Conservation (phyloP, 1,140 invertebrate species). For the Cardiocondyla obscurior region DNA sequence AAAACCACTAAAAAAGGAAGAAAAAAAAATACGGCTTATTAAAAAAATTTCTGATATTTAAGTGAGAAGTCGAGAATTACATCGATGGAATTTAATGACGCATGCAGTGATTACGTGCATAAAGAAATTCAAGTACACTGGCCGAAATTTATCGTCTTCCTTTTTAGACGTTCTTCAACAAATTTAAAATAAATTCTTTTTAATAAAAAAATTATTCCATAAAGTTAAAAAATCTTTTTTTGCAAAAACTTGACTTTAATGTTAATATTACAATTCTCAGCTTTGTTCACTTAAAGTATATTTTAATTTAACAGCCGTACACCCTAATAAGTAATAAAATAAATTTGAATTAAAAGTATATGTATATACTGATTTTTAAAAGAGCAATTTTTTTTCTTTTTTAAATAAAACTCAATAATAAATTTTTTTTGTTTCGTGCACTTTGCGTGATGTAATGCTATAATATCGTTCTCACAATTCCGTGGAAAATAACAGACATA, state of each 20-base stretch:
- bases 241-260: background rate
- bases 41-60: background rate
- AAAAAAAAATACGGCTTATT: background rate
- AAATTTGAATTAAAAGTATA: too few species aligned
- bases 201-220: background rate
- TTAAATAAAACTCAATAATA: too few species aligned
- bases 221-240: background rate
- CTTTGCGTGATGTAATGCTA: background rate
- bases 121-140: background rate
- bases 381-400: too few species aligned
- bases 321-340: background rate
- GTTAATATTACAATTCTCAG: background rate
- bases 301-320: too few species aligned
- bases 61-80: background rate
- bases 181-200: background rate
- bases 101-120: background rate
- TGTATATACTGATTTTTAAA: too few species aligned
- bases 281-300: background rate
- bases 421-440: background rate
- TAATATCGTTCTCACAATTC: background rate
- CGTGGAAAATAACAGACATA: background rate
- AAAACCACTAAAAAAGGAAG: background rate
- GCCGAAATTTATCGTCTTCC: slow-evolving; percentile 12
- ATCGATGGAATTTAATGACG: slow-evolving; percentile 11
- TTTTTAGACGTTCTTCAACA: background rate